These are phyloP conservation scores for Caenorhabditis tropicalis DNA, from an alignment of 1,140 invertebrate species.

Conservation along the genomic window DNA sequence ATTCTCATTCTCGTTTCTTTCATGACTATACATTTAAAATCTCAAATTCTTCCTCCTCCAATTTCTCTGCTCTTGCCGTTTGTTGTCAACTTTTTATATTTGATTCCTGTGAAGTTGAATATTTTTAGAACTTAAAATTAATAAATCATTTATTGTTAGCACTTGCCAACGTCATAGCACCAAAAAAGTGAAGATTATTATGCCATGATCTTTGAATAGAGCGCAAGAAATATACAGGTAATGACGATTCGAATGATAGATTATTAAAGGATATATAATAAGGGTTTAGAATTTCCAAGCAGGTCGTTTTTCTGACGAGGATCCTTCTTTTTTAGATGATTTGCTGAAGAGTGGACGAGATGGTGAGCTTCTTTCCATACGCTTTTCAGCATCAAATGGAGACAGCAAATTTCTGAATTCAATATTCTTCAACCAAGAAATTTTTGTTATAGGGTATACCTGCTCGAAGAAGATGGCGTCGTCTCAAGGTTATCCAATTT, in stretches of 20 bases:
- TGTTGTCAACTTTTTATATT: not conserved
- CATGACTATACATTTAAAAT: no score
- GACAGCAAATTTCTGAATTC: conserved; percentile 54
- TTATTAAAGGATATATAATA: not conserved
- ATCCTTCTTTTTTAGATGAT: conserved; percentile 50
- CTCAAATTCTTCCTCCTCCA: not conserved
- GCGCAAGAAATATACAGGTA: conserved; percentile 40
- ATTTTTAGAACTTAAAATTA: no score
- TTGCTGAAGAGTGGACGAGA: conserved; percentile 52
- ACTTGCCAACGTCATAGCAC: conserved; percentile 23
- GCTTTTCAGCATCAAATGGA: conserved; percentile 55
- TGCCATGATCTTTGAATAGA: conserved; percentile 25
- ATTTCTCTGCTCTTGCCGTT: not conserved
- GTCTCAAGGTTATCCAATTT: conserved; percentile 52
- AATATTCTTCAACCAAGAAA: not conserved
- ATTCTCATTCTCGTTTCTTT: no score
- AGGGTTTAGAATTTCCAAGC: conserved; percentile 56
- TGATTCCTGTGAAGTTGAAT: not conserved
- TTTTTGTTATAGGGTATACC: not conserved
- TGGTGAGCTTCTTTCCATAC: conserved; percentile 51
- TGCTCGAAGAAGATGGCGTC: conserved; percentile 52
- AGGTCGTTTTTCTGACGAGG: conserved; percentile 52
- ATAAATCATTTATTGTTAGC: conserved; percentile 39
- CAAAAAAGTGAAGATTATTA: not conserved
- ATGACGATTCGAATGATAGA: not conserved